phyloP scores from a whole-genome alignment of 37 sponge, comb jelly and placozoan genomes.

The Halichondria panicea region DNA sequence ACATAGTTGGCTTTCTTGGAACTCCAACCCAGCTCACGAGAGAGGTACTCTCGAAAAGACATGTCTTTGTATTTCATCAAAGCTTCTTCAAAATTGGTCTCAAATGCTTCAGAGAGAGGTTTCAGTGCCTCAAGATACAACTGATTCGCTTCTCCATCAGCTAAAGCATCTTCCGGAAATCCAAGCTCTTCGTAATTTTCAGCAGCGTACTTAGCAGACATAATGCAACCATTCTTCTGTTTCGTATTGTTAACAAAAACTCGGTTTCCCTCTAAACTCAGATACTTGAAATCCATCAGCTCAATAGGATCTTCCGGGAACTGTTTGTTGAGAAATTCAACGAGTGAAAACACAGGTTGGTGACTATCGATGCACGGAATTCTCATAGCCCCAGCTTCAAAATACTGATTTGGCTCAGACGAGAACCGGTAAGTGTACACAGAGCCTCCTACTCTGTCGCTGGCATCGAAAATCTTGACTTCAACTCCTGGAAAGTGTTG shows the following conservation, averaged over 20 bases:
- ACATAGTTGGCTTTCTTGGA: conserved; percentile 25
- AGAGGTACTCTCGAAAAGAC: conserved; percentile 17
- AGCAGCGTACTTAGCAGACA: conserved; percentile 21
- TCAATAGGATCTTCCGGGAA: conserved; percentile 5
- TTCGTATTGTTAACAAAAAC: conserved; percentile 24
- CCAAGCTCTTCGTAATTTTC: conserved; percentile 17
- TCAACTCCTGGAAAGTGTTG: conserved; percentile 1
- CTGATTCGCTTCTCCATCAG: conserved; percentile 3
- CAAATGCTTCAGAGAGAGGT: conserved; percentile 12
- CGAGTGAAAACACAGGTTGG: conserved; percentile 16
- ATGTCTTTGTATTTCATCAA: conserved; percentile 24
- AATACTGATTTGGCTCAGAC: conserved; percentile 7
- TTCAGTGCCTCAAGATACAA: conserved; percentile 14
- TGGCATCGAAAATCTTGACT: conserved; percentile 20
- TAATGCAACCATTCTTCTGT: conserved; percentile 4
- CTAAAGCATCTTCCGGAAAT: conserved; percentile 14
- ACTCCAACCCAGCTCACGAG: conserved; percentile 7
- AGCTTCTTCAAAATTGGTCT: conserved; percentile 1
- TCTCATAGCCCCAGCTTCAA: conserved; percentile 37
- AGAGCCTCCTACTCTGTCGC: conserved; percentile 6
- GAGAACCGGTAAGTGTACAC: conserved; percentile 16
- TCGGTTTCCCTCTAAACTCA: conserved; percentile 25
- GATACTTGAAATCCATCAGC: conserved; percentile 2
- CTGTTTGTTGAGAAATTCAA: conserved; percentile 6
- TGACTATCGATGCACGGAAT: conserved; percentile 4